Percentiles rank a stretch among this genome's conserved stretches.
Evolutionary conservation across 2,888 invertebrate genomes (phyloP).

Genomic region (Odontomyia ornata): DNA sequence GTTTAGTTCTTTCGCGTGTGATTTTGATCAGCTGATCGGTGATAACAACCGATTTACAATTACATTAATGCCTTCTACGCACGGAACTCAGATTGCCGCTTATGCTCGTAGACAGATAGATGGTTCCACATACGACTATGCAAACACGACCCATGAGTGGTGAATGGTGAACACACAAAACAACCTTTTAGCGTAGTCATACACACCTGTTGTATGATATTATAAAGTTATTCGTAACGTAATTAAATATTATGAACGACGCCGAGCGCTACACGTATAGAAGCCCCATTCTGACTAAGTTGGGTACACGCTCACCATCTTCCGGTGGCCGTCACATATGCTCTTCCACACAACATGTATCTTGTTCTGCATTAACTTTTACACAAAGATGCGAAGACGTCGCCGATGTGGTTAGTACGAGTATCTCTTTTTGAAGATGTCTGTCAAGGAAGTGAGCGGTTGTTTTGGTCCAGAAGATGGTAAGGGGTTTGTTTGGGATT

Average conservation of each 20-base stretch:
- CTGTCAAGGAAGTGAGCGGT: neutral
- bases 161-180: neutral
- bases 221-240: constrained; percentile 26
- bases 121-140: neutral
- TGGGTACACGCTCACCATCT: constrained; percentile 16
- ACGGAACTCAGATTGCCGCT: neutral
- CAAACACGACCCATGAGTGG: too few species aligned
- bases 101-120: neutral
- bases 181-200: neutral
- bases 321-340: neutral
- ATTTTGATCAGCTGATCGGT: neutral
- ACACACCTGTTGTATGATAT: constrained; percentile 32
- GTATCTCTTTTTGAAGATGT: neutral
- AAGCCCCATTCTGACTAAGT: neutral
- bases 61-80: neutral
- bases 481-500: too few species aligned
- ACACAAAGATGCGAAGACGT: neutral
- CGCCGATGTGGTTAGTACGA: neutral
- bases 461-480: too few species aligned
- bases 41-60: constrained; percentile 6
- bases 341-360: neutral
- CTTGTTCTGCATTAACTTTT: constrained; percentile 17
- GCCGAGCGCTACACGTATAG: neutral
- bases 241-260: constrained; percentile 21
- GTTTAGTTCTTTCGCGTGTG: neutral